Conservation (phyloP, 2,888 invertebrate genomes). For the Hypselothyrea guttata region DNA sequence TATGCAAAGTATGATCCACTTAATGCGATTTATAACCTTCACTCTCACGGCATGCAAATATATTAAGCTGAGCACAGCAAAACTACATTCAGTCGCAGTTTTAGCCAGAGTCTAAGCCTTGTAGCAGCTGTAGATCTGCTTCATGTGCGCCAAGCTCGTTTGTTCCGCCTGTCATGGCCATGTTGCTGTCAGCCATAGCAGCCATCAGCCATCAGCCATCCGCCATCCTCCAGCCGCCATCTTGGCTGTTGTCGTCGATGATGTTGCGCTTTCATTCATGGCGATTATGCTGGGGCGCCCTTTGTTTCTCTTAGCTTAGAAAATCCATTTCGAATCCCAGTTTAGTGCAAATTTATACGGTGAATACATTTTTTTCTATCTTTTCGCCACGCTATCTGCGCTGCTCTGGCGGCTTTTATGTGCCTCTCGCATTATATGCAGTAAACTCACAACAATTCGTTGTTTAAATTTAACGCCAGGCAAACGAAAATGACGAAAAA, state of each 20-base stretch:
- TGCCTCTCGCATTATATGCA: conserved; percentile 33
- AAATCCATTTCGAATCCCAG: conserved; percentile 76
- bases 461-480: conserved; percentile 70
- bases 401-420: conserved; percentile 1
- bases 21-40: conserved; percentile 76
- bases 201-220: conserved; percentile 27
- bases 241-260: conserved; percentile 55
- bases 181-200: conserved; percentile 59
- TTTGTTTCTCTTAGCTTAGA: conserved; percentile 67
- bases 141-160: conserved; percentile 64
- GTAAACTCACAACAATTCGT: conserved; percentile 45
- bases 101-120: conserved; percentile 5
- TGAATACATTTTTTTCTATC: conserved; percentile 38
- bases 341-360: conserved; percentile 77
- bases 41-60: conserved; percentile 53
- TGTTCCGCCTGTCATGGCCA: conserved; percentile 69
- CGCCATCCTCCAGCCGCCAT: conserved; percentile 9
- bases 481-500: conserved; percentile 18
- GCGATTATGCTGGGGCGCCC: conserved; percentile 69
- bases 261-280: conserved; percentile 74
- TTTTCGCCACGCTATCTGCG: background rate
- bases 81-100: conserved; percentile 25
- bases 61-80: conserved; percentile 51
- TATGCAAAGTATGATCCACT: conserved; percentile 79
- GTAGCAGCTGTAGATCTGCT: conserved; percentile 39